Percentiles rank a stretch among this genome's conserved stretches.
These are phyloP conservation scores for Monodelphis domestica DNA, from an alignment of 2,797 vertebrate species.

Conservation along the genomic window DNA sequence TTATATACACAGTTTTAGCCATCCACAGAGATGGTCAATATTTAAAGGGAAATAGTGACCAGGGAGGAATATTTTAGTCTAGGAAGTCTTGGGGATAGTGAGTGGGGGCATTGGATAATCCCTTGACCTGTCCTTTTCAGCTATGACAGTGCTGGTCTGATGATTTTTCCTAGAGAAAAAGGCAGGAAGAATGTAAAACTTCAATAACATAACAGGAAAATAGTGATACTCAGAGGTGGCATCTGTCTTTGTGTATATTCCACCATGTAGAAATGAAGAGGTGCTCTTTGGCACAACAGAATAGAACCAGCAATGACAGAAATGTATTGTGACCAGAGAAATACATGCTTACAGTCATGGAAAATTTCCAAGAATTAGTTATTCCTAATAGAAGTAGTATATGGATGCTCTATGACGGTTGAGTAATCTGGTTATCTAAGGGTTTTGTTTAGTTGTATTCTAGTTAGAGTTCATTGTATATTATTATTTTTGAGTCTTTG, in stretches of 20 bases:
- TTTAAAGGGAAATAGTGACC: too few species aligned
- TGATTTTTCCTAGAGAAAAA: neutral
- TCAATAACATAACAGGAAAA: neutral
- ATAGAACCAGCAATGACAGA: neutral
- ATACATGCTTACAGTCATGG: neutral
- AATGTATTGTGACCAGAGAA: neutral
- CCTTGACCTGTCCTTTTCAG: too few species aligned
- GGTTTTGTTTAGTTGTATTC: neutral
- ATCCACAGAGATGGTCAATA: too few species aligned
- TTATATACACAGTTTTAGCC: too few species aligned
- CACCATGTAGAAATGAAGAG: neutral
- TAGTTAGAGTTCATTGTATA: neutral
- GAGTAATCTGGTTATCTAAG: neutral
- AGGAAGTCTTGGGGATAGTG: too few species aligned
- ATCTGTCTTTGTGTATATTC: neutral
- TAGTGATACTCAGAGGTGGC: neutral
- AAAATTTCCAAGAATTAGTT: neutral
- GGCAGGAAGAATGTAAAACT: neutral
- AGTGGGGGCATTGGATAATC: too few species aligned
- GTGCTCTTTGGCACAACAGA: neutral
- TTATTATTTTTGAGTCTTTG: neutral
- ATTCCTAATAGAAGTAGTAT: neutral
- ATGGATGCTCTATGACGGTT: neutral
- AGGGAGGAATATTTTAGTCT: too few species aligned
- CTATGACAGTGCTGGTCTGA: neutral